phyloP scores from a whole-genome alignment of 2,113 vertebrate genomes.

The Alethe diademata region DNA sequence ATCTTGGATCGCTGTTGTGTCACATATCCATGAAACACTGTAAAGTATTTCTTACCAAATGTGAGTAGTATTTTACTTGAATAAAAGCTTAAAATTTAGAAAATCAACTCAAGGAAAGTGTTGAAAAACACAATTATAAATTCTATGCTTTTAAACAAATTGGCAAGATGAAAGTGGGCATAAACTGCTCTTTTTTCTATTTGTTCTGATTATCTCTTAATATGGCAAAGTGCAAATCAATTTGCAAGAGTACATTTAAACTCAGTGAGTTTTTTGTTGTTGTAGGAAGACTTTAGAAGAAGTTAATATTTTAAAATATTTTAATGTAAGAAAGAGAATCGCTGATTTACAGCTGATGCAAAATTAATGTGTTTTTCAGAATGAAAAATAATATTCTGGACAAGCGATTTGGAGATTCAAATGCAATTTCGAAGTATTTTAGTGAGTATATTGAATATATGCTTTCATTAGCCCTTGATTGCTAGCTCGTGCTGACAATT shows the following conservation, averaged over 20 bases:
- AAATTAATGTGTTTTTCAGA: conserved; percentile 25
- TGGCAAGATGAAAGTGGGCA: conserved; percentile 2
- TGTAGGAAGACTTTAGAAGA: not conserved
- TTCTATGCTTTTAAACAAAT: conserved; percentile 61
- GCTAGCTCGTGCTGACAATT: not conserved
- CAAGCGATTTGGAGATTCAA: not conserved
- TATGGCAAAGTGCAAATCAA: conserved; percentile 52
- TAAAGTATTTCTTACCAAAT: not conserved
- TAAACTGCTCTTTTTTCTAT: conserved; percentile 1
- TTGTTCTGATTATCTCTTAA: conserved; percentile 53
- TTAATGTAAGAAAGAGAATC: conserved; percentile 33
- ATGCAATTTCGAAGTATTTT: conserved; percentile 33
- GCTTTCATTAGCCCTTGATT: conserved; percentile 21
- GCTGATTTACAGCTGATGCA: not conserved
- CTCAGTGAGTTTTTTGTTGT: not conserved
- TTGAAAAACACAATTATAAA: not conserved
- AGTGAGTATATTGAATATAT: not conserved
- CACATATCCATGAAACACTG: not conserved
- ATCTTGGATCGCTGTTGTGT: conserved; percentile 13
- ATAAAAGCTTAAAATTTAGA: conserved; percentile 36
- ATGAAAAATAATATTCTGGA: conserved; percentile 20
- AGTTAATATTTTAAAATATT: not conserved
- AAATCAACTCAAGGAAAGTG: conserved; percentile 2
- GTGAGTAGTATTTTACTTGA: conserved; percentile 31
- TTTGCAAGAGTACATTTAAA: conserved; percentile 48